Conservation (phyloP, 2,797 vertebrate species). For the Rhynchotus rufescens region DNA sequence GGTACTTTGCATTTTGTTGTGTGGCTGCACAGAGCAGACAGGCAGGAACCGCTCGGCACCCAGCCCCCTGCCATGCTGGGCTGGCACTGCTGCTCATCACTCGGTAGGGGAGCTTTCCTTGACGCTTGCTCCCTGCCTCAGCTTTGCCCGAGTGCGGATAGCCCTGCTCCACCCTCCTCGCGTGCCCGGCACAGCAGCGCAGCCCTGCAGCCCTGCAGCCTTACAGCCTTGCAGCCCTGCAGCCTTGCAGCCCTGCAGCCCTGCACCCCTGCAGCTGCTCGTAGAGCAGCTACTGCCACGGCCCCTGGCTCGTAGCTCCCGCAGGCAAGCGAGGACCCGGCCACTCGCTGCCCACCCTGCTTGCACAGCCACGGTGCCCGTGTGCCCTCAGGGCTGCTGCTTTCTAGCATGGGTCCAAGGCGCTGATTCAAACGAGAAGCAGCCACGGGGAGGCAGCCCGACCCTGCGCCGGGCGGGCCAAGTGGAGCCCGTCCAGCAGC, state of each 20-base stretch:
- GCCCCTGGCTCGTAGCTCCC: background rate
- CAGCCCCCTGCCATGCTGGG: fast-evolving
- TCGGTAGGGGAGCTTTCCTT: background rate
- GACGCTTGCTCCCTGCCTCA: background rate
- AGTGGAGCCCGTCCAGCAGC: fast-evolving
- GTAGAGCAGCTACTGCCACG: too few relatives aligned
- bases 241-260: too few relatives aligned
- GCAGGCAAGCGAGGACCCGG: fast-evolving
- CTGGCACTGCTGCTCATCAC: background rate
- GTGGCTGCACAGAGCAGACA: background rate
- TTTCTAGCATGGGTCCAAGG: background rate
- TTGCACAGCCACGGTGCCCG: fast-evolving
- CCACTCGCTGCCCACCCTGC: background rate
- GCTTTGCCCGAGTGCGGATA: background rate
- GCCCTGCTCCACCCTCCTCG: background rate
- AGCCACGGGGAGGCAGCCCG: fast-evolving
- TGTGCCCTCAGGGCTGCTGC: background rate
- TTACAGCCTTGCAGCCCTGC: too few relatives aligned
- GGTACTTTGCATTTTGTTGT: background rate
- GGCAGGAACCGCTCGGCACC: background rate
- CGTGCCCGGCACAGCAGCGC: background rate
- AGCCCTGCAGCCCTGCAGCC: background rate
- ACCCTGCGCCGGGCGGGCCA: background rate
- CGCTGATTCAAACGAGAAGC: background rate
- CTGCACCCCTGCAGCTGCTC: too few relatives aligned